Conservation (phyloP, 2,888 invertebrate genomes). For the Morpho deidamia region DNA sequence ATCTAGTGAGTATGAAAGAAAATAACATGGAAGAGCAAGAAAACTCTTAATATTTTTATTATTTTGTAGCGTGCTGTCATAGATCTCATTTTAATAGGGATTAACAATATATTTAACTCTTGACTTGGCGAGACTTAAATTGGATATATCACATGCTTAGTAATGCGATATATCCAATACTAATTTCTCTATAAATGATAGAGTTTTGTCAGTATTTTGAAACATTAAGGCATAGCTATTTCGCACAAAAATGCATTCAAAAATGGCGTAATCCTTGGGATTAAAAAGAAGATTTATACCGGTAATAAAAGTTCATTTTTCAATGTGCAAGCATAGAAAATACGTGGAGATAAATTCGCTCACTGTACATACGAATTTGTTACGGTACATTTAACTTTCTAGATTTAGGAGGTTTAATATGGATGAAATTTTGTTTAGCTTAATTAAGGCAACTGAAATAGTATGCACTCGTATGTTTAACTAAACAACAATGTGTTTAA, state of each 20-base stretch:
- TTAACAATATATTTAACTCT: too few species aligned
- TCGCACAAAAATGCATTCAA: background rate
- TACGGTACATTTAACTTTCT: conserved; percentile 5
- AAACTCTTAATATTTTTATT: too few species aligned
- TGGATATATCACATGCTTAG: too few species aligned
- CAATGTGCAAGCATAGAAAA: conserved; percentile 13
- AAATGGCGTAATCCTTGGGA: background rate
- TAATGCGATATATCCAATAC: too few species aligned
- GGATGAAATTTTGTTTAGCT: conserved; percentile 1
- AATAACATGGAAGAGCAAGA: too few species aligned
- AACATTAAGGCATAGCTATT: background rate
- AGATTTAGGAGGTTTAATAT: conserved; percentile 1
- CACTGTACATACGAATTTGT: conserved; percentile 7
- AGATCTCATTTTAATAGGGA: too few species aligned
- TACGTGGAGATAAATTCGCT: conserved; percentile 6
- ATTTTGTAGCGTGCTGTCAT: too few species aligned
- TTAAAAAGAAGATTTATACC: conserved; percentile 8
- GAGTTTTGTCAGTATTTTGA: background rate
- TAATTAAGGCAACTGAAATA: background rate
- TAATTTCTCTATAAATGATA: too few species aligned
- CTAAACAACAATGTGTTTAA: too few species aligned
- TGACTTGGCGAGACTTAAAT: too few species aligned
- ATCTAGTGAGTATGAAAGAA: too few species aligned
- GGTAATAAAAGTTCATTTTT: conserved; percentile 20
- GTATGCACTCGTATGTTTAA: too few species aligned